Percentiles rank a stretch among this genome's conserved stretches.
These are phyloP conservation scores for Pipistrellus nathusii DNA, from an alignment of 2,797 vertebrate species.

Conservation along the genomic window DNA sequence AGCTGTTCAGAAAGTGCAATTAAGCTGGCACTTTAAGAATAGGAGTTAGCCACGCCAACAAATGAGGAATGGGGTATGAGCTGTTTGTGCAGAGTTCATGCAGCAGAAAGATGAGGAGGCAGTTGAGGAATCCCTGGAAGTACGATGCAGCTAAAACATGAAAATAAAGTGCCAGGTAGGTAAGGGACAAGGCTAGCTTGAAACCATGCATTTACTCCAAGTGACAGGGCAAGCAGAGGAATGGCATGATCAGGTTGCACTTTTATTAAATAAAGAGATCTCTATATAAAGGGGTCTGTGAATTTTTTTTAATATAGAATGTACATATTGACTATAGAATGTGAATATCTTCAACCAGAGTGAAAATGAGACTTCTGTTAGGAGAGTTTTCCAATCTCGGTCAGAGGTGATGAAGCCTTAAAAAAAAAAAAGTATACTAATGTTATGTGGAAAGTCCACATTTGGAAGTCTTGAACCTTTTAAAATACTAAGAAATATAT, in stretches of 20 bases:
- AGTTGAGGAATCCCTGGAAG: neutral
- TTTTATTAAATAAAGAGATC: neutral
- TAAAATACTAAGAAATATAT: neutral
- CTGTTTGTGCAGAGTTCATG: neutral
- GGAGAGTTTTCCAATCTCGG: neutral
- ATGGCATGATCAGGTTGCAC: neutral
- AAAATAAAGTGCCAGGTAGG: neutral
- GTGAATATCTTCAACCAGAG: neutral
- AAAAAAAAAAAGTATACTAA: neutral
- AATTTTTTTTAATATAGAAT: neutral
- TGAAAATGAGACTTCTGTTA: neutral
- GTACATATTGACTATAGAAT: neutral
- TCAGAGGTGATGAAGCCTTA: neutral
- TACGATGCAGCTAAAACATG: neutral
- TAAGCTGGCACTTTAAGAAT: neutral
- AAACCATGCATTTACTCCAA: neutral
- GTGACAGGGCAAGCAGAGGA: neutral
- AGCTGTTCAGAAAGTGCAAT: neutral
- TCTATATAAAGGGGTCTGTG: neutral
- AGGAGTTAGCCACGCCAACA: neutral
- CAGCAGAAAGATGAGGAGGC: neutral
- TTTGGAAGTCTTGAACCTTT: neutral
- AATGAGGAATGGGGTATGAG: neutral
- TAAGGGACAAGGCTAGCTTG: neutral
- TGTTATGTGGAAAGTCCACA: neutral